A percentile compares a stretch with the other conserved stretches of the same genome.
phyloP scores from a whole-genome alignment of 2,888 invertebrate species.

The Himalopsyche japonica region DNA sequence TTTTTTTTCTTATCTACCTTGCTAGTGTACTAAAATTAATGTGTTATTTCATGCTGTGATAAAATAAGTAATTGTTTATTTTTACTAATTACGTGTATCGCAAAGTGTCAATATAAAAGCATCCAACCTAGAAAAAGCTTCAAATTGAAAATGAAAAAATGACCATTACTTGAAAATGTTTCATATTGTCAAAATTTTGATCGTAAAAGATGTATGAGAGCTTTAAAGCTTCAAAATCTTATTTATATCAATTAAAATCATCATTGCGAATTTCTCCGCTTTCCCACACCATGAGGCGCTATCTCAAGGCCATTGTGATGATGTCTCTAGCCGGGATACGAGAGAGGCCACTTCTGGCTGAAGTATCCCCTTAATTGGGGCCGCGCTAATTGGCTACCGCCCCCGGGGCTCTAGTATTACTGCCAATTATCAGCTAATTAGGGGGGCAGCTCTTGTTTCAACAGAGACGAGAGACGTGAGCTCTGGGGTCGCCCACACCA shows the following conservation, averaged over 20 bases:
- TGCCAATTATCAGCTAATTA: constrained; percentile 41
- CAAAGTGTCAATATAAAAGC: too few species aligned
- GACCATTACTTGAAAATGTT: too few species aligned
- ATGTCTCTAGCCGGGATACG: not conserved
- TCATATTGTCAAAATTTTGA: too few species aligned
- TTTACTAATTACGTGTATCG: too few species aligned
- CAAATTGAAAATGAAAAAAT: too few species aligned
- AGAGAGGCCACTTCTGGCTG: constrained; percentile 25
- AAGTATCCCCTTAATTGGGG: constrained; percentile 27
- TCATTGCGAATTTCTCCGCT: not conserved
- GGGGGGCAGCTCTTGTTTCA: constrained; percentile 33
- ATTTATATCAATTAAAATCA: not conserved
- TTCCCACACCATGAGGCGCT: not conserved
- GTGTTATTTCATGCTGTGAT: too few species aligned
- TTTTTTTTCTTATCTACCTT: too few species aligned
- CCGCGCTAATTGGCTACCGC: constrained; percentile 38
- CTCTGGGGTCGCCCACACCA: not conserved
- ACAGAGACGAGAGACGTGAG: not conserved
- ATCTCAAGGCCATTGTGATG: not conserved
- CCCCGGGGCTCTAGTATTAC: constrained; percentile 39
- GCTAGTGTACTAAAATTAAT: too few species aligned
- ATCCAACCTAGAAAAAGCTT: too few species aligned
- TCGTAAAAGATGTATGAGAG: too few species aligned
- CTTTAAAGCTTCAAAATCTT: too few species aligned
- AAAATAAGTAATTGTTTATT: too few species aligned